Conservation (phyloP, 2,888 invertebrate genomes). For the Brenthis hecate region DNA sequence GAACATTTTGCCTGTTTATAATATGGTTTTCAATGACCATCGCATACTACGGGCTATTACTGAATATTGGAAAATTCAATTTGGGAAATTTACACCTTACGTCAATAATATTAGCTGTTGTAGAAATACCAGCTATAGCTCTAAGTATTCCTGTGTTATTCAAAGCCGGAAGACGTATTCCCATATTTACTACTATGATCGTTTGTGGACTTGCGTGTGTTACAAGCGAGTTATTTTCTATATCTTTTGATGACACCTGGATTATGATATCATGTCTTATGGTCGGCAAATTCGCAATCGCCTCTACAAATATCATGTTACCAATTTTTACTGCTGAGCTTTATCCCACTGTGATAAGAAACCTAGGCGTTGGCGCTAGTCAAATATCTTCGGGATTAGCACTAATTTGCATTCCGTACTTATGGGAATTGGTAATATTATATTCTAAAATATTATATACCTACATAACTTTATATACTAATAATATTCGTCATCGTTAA, state of each 20-base stretch:
- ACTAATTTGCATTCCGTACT: conserved; percentile 89
- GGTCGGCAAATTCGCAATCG: conserved; percentile 91
- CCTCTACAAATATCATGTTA: conserved; percentile 89
- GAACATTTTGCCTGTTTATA: conserved; percentile 86
- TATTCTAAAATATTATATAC: conserved; percentile 10
- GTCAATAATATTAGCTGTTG: conserved; percentile 87
- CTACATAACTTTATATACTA: neutral
- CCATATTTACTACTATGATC: conserved; percentile 86
- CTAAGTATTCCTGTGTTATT: conserved; percentile 89
- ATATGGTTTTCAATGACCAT: conserved; percentile 91
- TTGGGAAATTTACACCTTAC: conserved; percentile 89
- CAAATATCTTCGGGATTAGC: conserved; percentile 90
- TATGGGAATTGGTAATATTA: conserved; percentile 87
- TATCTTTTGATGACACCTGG: conserved; percentile 83
- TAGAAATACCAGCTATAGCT: conserved; percentile 90
- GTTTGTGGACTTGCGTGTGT: conserved; percentile 87
- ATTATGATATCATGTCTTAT: conserved; percentile 88
- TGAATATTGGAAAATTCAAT: conserved; percentile 88
- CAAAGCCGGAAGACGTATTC: conserved; percentile 87
- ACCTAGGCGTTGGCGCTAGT: conserved; percentile 88
- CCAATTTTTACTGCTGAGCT: conserved; percentile 89
- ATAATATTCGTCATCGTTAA: no score
- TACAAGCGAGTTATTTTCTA: conserved; percentile 81
- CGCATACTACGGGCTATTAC: conserved; percentile 88
- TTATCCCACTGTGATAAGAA: conserved; percentile 87